A percentile compares a stretch with the other conserved stretches of the same genome.
Evolutionary conservation across 1,140 invertebrate species (phyloP).

Genomic region (Plodia interpunctella): DNA sequence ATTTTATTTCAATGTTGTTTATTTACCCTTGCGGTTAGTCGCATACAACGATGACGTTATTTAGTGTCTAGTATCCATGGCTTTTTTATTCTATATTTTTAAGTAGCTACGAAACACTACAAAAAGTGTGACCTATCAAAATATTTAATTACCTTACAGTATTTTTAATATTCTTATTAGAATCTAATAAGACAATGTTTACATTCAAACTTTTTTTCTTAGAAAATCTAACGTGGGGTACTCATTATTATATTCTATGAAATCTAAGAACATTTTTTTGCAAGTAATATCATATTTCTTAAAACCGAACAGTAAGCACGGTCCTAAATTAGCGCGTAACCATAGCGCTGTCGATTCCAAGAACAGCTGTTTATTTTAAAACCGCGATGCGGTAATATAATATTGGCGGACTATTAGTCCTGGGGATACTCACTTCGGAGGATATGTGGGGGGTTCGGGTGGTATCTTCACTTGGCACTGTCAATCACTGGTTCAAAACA

Average conservation of each 20-base stretch:
- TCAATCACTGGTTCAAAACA: constrained; percentile 75
- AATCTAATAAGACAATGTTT: neutral
- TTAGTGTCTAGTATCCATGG: neutral
- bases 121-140: too few species aligned
- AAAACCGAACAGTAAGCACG: constrained; percentile 32
- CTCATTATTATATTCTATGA: too few species aligned
- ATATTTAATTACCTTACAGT: too few species aligned
- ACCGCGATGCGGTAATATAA: constrained; percentile 55
- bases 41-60: neutral
- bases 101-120: too few species aligned
- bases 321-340: constrained; percentile 66
- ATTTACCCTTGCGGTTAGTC: neutral
- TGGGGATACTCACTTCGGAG: constrained; percentile 58
- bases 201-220: neutral
- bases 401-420: constrained; percentile 30
- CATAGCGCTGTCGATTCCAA: constrained; percentile 53
- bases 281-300: constrained; percentile 37
- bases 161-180: too few species aligned
- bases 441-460: constrained; percentile 35
- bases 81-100: neutral
- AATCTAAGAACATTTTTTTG: neutral
- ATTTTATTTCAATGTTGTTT: neutral
- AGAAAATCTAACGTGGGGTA: too few species aligned
- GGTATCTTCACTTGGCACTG: constrained; percentile 69
- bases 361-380: constrained; percentile 74